Evolutionary conservation across 2,888 invertebrate species (phyloP).

Genomic region (Iselma pallidipennis): DNA sequence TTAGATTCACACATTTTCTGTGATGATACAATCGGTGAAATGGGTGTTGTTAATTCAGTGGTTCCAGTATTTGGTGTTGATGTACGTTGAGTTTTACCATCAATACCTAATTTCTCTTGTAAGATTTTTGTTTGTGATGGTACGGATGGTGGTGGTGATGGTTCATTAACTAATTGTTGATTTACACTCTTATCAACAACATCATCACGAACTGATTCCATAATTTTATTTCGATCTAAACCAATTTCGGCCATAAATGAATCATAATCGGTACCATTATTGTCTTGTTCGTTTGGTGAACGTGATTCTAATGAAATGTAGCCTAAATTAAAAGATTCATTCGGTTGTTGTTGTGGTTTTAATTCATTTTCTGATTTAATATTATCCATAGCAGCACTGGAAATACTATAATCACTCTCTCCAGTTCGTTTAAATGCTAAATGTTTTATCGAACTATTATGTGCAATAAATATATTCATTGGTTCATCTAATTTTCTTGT

Average conservation of each 20-base stretch:
- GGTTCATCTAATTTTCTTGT: conserved; percentile 59
- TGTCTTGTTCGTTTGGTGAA: background rate
- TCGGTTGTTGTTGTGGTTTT: background rate
- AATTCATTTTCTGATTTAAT: background rate
- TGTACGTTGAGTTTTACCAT: background rate
- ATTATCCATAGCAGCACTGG: conserved; percentile 8
- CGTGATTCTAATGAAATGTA: background rate
- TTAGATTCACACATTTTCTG: conserved; percentile 20
- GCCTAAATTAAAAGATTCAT: conserved; percentile 1
- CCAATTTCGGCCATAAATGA: background rate
- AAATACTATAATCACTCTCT: conserved; percentile 7
- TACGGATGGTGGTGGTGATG: background rate
- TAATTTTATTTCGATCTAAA: background rate
- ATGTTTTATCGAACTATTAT: conserved; percentile 58
- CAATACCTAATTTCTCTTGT: background rate
- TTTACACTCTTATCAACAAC: background rate
- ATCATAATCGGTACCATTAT: background rate
- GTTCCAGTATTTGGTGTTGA: background rate
- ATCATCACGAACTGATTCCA: background rate
- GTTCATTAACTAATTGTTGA: no score
- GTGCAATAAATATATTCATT: conserved; percentile 57
- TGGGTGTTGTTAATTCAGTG: background rate
- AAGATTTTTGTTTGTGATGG: background rate
- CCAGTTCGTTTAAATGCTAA: conserved; percentile 55
- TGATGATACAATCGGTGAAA: conserved; percentile 1